Conservation (phyloP, 2,113 vertebrate species). For the Pycnonotus jocosus region DNA sequence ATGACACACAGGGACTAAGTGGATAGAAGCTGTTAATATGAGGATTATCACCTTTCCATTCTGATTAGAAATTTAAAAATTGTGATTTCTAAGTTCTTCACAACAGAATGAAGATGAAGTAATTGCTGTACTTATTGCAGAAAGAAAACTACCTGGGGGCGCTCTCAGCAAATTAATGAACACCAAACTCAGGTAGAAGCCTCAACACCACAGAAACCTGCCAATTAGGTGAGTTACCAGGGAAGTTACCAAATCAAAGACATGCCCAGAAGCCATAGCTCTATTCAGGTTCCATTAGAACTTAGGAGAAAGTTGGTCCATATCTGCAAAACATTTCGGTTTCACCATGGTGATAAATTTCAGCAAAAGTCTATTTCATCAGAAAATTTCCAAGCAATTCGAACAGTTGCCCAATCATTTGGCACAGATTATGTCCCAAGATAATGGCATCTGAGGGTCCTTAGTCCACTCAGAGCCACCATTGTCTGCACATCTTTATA, state of each 20-base stretch:
- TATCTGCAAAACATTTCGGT: background rate
- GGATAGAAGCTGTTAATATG: background rate
- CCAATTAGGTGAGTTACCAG: background rate
- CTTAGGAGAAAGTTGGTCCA: background rate
- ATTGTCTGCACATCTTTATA: background rate
- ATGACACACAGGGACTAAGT: background rate
- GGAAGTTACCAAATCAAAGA: background rate
- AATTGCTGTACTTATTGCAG: background rate
- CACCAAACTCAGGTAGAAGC: background rate
- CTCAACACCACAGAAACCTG: background rate
- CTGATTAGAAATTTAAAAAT: background rate
- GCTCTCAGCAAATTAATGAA: background rate
- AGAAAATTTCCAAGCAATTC: constrained; percentile 19
- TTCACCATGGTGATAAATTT: background rate
- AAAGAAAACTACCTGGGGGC: background rate
- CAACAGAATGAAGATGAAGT: background rate
- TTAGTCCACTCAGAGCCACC: background rate
- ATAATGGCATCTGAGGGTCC: background rate
- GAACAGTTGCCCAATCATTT: background rate
- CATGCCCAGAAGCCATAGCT: background rate
- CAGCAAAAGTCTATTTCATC: constrained; percentile 23
- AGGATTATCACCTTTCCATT: background rate
- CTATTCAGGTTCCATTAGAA: background rate
- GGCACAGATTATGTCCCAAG: background rate
- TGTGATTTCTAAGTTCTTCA: background rate